phyloP scores from a whole-genome alignment of 2,888 invertebrate genomes.

The Toxonevra muliebris region DNA sequence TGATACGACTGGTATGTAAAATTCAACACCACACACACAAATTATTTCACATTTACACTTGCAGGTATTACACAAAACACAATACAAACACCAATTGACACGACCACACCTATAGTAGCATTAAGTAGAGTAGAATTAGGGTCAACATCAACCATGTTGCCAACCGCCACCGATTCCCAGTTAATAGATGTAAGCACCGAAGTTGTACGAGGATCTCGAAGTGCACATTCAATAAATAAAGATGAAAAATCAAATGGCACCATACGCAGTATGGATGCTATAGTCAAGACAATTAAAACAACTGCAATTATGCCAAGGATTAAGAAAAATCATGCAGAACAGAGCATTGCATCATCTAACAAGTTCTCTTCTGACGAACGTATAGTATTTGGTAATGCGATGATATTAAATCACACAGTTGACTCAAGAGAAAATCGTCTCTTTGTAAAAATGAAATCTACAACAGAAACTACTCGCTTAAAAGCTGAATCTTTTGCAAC shows the following conservation, averaged over 20 bases:
- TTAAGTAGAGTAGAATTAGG: too few species aligned
- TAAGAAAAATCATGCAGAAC: too few species aligned
- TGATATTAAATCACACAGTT: neutral
- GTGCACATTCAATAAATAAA: neutral
- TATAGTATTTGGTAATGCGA: neutral
- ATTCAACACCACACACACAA: neutral
- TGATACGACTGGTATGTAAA: neutral
- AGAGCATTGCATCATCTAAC: too few species aligned
- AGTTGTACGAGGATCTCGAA: constrained; percentile 3
- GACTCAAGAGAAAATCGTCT: neutral
- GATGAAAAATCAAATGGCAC: neutral
- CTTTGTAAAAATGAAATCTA: neutral
- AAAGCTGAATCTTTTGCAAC: neutral
- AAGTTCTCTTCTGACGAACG: too few species aligned
- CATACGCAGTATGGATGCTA: too few species aligned
- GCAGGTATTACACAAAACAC: neutral
- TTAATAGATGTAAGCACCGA: neutral
- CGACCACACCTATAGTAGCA: too few species aligned
- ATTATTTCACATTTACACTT: neutral
- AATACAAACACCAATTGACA: neutral
- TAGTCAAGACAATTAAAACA: too few species aligned
- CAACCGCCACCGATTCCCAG: neutral
- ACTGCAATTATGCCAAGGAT: too few species aligned
- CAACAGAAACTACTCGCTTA: neutral
- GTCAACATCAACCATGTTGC: neutral